Conservation (phyloP, 2,888 invertebrate species). For the Keiferia lycopersicella region DNA sequence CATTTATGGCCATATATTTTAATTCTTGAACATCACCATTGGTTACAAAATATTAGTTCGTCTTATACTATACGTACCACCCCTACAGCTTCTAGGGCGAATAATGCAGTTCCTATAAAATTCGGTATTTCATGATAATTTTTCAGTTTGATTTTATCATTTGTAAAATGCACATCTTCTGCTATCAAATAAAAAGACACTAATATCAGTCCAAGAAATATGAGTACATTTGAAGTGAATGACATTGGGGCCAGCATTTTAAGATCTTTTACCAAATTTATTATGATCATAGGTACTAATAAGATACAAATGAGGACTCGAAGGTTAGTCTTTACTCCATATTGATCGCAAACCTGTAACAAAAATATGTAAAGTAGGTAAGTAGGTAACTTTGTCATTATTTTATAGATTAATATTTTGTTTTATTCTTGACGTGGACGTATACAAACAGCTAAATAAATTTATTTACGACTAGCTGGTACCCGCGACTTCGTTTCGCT, state of each 20-base stretch:
- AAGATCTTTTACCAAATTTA: conserved; percentile 86
- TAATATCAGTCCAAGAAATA: conserved; percentile 86
- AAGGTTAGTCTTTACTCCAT: conserved; percentile 79
- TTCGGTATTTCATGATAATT: conserved; percentile 83
- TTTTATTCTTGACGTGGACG: too few relatives aligned
- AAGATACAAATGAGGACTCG: conserved; percentile 73
- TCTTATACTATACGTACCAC: conserved; percentile 83
- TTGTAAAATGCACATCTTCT: conserved; percentile 79
- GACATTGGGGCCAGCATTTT: conserved; percentile 90
- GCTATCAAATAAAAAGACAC: conserved; percentile 86
- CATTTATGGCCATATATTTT: too few relatives aligned
- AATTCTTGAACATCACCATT: too few relatives aligned
- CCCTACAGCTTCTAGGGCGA: conserved; percentile 91
- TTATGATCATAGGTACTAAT: conserved; percentile 81
- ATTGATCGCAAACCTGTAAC: conserved; percentile 7
- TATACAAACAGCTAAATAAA: too few relatives aligned
- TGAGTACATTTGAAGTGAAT: conserved; percentile 87
- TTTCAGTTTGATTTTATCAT: conserved; percentile 73
- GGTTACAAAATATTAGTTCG: too few relatives aligned
- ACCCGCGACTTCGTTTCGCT: too few relatives aligned
- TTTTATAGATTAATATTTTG: too few relatives aligned
- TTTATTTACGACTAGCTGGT: too few relatives aligned
- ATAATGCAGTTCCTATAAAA: conserved; percentile 93
- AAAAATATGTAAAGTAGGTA: not conserved
- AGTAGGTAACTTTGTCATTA: too few relatives aligned